Percentiles rank a stretch among this genome's conserved stretches.
These are phyloP conservation scores for Hyperopisus bebe DNA, from an alignment of 2,113 vertebrate species.

Conservation along the genomic window DNA sequence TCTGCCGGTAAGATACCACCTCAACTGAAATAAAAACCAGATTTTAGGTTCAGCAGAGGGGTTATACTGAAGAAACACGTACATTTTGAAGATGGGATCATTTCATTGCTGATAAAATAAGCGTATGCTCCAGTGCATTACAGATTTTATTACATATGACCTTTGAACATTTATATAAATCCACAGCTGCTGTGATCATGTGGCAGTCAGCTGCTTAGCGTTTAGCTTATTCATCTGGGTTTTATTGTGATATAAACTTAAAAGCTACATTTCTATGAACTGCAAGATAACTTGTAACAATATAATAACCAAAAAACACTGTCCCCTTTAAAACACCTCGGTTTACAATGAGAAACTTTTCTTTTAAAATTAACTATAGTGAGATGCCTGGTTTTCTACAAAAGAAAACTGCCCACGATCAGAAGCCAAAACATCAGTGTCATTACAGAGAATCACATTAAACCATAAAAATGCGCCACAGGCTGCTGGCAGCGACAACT, in stretches of 20 bases:
- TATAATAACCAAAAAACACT: not conserved
- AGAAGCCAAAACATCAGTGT: not conserved
- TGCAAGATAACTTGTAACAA: not conserved
- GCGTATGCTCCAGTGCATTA: not conserved
- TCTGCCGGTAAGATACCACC: not conserved
- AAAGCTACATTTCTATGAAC: not conserved
- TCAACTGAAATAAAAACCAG: not conserved
- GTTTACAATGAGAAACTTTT: not conserved
- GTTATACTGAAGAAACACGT: not conserved
- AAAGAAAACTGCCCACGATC: not conserved
- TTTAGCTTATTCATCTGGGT: not conserved
- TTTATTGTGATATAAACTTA: not conserved
- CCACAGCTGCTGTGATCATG: not conserved
- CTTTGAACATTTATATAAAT: not conserved
- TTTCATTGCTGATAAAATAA: not conserved
- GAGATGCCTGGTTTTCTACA: not conserved
- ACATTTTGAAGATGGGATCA: not conserved
- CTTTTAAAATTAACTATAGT: not conserved
- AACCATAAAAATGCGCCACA: not conserved
- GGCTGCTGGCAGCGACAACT: not conserved
- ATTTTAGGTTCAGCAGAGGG: not conserved
- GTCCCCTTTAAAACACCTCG: not conserved
- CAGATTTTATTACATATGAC: not conserved
- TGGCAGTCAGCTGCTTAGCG: not conserved
- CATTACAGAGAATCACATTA: not conserved